Evolutionary conservation across 2,888 invertebrate genomes (phyloP).

Genomic region (Auanema freiburgensis): DNA sequence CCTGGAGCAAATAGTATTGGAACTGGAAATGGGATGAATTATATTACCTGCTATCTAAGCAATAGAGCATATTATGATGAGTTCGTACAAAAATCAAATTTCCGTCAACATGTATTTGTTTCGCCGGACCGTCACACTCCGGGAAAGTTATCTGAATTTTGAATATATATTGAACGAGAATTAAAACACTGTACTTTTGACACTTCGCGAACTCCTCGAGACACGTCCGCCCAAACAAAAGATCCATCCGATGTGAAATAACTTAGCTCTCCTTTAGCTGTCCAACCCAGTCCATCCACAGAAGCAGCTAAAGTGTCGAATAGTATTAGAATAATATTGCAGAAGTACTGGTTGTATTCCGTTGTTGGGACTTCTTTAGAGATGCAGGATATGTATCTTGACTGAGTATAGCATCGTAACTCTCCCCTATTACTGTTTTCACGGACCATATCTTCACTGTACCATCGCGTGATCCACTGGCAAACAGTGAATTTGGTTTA

Average conservation of each 20-base stretch:
- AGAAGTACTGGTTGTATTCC: too few species aligned
- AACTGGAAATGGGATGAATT: constrained; percentile 1
- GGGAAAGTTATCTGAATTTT: constrained; percentile 27
- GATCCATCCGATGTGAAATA: not conserved
- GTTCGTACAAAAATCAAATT: constrained; percentile 42
- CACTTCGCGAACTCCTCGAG: too few species aligned
- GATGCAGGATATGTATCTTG: constrained; percentile 9
- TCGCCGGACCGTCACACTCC: constrained; percentile 32
- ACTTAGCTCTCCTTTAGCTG: not conserved
- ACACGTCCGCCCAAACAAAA: not conserved
- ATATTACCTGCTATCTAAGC: constrained; percentile 49
- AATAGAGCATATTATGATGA: constrained; percentile 54
- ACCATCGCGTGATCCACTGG: constrained; percentile 44
- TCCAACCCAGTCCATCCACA: not conserved
- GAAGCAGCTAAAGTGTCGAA: too few species aligned
- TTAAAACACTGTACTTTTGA: too few species aligned
- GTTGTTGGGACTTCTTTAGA: not conserved
- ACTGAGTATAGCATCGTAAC: constrained; percentile 30
- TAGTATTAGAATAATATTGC: too few species aligned
- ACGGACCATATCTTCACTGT: constrained; percentile 43
- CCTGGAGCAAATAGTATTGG: not conserved
- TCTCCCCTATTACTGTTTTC: constrained; percentile 31
- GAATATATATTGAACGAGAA: too few species aligned
- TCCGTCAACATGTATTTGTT: constrained; percentile 38
- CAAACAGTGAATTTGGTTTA: constrained; percentile 23